Conservation (phyloP, 1,140 invertebrate species). For the Drosophila sproati region DNA sequence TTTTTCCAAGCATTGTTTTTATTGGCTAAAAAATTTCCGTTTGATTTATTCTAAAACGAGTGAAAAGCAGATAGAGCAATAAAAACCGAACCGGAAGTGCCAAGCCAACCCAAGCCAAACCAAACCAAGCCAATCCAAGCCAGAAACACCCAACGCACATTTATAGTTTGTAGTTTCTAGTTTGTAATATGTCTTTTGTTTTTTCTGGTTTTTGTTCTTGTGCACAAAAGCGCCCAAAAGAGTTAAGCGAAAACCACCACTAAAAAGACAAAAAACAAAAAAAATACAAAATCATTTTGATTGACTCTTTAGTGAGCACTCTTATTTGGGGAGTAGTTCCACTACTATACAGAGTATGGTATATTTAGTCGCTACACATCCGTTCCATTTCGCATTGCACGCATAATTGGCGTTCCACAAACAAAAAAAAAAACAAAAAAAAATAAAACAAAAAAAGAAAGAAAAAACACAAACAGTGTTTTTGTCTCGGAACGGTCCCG, state of each 20-base stretch:
- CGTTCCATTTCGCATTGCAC: conserved; percentile 82
- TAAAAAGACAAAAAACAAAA: not conserved
- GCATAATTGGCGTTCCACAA: conserved; percentile 75
- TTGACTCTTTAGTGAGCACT: conserved; percentile 47
- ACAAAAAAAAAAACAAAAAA: conserved; percentile 13
- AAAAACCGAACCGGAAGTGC: conserved; percentile 68
- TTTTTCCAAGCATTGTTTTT: conserved; percentile 50
- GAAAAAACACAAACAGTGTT: conserved; percentile 26
- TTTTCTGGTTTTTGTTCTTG: conserved; percentile 26
- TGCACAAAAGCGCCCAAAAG: conserved; percentile 20
- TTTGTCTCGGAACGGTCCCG: conserved; percentile 27
- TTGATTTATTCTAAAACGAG: conserved; percentile 75
- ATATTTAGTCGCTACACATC: conserved; percentile 75
- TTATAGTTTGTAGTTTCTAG: conserved; percentile 42
- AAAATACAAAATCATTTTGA: conserved; percentile 49
- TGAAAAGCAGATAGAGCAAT: conserved; percentile 15
- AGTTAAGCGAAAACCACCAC: conserved; percentile 2
- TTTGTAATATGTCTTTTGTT: conserved; percentile 33
- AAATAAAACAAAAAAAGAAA: not conserved
- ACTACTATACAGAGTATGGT: conserved; percentile 23
- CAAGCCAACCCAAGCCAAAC: conserved; percentile 60
- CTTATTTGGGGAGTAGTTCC: conserved; percentile 27
- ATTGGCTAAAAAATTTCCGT: conserved; percentile 61
- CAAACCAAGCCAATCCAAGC: conserved; percentile 31
- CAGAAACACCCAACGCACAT: conserved; percentile 42